Base-by-base conservation (phyloP, 2,888 invertebrate genomes). In the Proisotoma minuta region DNA sequence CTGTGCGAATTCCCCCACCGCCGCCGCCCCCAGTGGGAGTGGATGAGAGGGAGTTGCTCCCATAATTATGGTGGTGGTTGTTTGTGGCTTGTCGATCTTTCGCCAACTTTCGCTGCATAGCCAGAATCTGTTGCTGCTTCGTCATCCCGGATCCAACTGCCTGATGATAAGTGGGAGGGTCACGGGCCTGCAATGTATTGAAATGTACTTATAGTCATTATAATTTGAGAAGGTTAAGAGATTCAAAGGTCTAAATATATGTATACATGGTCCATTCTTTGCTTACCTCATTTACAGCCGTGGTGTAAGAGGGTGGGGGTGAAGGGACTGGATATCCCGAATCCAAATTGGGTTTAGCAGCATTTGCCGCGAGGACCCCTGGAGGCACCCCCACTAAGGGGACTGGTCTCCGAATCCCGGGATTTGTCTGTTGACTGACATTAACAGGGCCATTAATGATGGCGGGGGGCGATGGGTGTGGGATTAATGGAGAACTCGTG, bases 101-200 rank as follows among this genome's bases (percentile, higher is more conserved):
- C 10, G 5, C n/a, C 47, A 18, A 10, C 47, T n/a, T 8, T 27
- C 8, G 4, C 18, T 47, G 10, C 10, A 18, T 47, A 12, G 5
- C 20, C 22, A 23, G 50, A 24, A 28, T 12, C 3, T 24, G 18
- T 2, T 26, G 54, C 18, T 65, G 60, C 39, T 65, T 68, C 52
- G 65, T 69, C 23, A 65, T 69, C 40, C 34, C 34, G 15, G 34
- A 34, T 34, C 69, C 71, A 23, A 73, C 68, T n/a, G 70, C 73
- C 57, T 73, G 73, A 18, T 69, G 65, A 58, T 73, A 73, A 23
- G 70, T 67, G 29, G 73, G 73, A 61, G 73, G 73, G 59, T 67
- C 70, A 20, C 60, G 61, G 50, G 28, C 26, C 52, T 34, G 34
- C 34, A 34, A 8, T 34, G 34, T 34, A 10, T 34, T 8, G 8